Conservation (phyloP, 2,888 invertebrate species). For the Pterobdella sp. region DNA sequence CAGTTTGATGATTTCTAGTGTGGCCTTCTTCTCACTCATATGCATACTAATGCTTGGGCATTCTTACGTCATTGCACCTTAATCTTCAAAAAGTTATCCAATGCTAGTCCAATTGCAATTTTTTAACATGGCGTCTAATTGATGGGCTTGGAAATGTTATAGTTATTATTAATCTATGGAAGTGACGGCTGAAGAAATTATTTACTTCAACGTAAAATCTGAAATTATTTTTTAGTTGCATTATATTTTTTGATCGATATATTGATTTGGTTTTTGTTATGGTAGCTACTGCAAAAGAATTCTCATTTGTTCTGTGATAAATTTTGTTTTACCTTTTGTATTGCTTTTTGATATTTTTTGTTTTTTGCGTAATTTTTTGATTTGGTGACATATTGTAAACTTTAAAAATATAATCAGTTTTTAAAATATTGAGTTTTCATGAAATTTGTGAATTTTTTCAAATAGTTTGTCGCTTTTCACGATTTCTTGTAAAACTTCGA, state of each 20-base stretch:
- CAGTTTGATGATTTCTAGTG: neutral
- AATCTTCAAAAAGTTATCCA: too few relatives aligned
- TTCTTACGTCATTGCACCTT: too few relatives aligned
- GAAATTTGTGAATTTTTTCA: too few relatives aligned
- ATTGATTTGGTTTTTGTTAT: neutral
- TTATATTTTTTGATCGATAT: neutral
- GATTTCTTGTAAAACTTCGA: too few relatives aligned
- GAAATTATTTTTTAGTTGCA: neutral
- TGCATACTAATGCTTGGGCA: too few relatives aligned
- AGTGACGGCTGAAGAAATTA: neutral
- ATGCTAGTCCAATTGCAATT: too few relatives aligned
- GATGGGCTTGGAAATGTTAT: too few relatives aligned
- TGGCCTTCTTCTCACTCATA: neutral
- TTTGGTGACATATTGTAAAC: too few relatives aligned
- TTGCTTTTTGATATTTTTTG: neutral
- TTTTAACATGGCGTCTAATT: too few relatives aligned
- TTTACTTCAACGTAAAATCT: neutral
- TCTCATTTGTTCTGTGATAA: constrained; percentile 6
- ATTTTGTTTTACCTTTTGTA: neutral
- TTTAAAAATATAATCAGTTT: too few relatives aligned
- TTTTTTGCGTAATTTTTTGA: neutral
- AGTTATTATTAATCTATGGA: neutral
- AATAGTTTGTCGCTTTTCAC: too few relatives aligned
- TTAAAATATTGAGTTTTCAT: too few relatives aligned
- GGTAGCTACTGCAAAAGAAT: neutral